Conservation (phyloP, 2,888 invertebrate species). For the Drosophila anomalata region DNA sequence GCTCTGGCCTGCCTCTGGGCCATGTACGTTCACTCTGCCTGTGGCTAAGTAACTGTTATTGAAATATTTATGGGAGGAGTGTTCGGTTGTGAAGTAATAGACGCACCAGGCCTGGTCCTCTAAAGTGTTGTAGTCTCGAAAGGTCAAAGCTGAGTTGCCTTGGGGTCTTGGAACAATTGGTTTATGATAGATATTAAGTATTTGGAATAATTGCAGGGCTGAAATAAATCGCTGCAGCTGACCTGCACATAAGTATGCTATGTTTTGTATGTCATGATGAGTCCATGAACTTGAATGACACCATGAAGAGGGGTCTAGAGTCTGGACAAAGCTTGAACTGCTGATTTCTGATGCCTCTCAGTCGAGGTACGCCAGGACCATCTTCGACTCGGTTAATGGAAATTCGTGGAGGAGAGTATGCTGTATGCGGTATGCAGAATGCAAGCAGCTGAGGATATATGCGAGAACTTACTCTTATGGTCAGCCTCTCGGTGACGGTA, state of each 20-base stretch:
- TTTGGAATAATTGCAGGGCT: conserved; percentile 29
- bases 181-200: not conserved
- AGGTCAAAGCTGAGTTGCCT: conserved; percentile 51
- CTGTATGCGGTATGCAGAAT: conserved; percentile 39
- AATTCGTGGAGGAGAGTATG: conserved; percentile 51
- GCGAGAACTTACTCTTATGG: conserved; percentile 62
- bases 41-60: conserved; percentile 44
- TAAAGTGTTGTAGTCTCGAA: conserved; percentile 31
- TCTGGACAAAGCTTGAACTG: conserved; percentile 38
- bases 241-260: conserved; percentile 58
- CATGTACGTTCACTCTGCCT: conserved; percentile 36
- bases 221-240: conserved; percentile 69
- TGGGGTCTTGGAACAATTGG: not conserved
- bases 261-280: conserved; percentile 9
- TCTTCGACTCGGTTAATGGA: conserved; percentile 44
- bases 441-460: conserved; percentile 12
- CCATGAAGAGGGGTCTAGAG: not conserved
- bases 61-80: conserved; percentile 40
- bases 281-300: conserved; percentile 45
- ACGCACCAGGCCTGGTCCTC: conserved; percentile 21
- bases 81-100: conserved; percentile 32
- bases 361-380: not conserved
- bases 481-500: conserved; percentile 62
- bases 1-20: conserved; percentile 9
- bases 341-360: conserved; percentile 41